Evolutionary conservation across 2,113 vertebrate species (phyloP).

Genomic region (Zeus faber): DNA sequence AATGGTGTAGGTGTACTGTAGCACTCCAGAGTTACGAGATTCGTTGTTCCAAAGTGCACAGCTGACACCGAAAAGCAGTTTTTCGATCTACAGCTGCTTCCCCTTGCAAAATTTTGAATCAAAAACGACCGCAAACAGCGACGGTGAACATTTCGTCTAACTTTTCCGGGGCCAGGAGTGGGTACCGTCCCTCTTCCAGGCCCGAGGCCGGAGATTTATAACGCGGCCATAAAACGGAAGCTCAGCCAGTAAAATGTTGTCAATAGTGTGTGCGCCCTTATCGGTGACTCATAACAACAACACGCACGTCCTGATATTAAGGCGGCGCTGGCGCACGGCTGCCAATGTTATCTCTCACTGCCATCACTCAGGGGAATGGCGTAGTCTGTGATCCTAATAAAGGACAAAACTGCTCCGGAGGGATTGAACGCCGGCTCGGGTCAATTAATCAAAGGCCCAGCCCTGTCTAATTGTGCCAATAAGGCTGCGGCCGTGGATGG

Average conservation of each 20-base stretch:
- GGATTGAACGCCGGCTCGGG: slow-evolving; percentile 38
- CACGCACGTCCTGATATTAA: neutral
- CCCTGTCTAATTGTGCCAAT: slow-evolving; percentile 66
- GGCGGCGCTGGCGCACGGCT: slow-evolving; percentile 15
- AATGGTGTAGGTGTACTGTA: too few relatives aligned
- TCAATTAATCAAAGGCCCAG: slow-evolving; percentile 51
- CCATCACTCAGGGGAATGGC: slow-evolving; percentile 5
- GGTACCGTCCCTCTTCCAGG: slow-evolving; percentile 59
- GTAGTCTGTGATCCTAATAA: slow-evolving; percentile 20
- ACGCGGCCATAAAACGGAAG: neutral
- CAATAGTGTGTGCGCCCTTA: too few relatives aligned
- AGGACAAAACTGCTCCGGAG: slow-evolving; percentile 23
- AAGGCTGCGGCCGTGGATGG: slow-evolving; percentile 57
- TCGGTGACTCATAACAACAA: neutral
- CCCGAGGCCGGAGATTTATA: slow-evolving; percentile 12
- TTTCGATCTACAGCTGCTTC: too few relatives aligned
- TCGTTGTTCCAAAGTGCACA: too few relatives aligned
- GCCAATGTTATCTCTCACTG: slow-evolving; percentile 13
- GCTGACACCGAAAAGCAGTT: too few relatives aligned
- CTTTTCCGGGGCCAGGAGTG: slow-evolving; percentile 53
- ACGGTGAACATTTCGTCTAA: slow-evolving; percentile 17
- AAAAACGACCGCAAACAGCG: slow-evolving; percentile 6
- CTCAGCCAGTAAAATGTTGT: too few relatives aligned
- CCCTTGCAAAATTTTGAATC: too few relatives aligned
- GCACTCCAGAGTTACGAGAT: too few relatives aligned